Base-by-base conservation (phyloP, 2,113 vertebrate species). In the Ochotona princeps region DNA sequence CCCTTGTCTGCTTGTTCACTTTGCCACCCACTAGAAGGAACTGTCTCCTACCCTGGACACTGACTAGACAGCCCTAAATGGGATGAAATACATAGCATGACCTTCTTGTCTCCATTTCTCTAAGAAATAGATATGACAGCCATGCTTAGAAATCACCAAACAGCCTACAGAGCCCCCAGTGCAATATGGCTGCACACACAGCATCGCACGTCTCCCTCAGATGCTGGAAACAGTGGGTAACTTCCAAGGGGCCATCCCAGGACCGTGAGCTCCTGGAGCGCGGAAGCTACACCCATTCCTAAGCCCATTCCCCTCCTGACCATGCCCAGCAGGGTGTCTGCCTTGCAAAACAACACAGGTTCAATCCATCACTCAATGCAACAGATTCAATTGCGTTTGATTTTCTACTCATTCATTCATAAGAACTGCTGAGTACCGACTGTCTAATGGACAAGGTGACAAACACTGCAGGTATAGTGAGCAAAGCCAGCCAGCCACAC, bases 361-460 rank as follows among this genome's bases (percentile, higher is more conserved):
- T 83, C 17, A 94, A 44, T 60, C 38, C 73, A 78, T 30, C 25
- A 79, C 44, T 65, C 20, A 47, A 63, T 65, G 20, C 9, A 86
- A 82, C 69, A 91, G 78, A 75, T 25, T 69, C 49, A 79, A 1
- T 10, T 89, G 9, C 30, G 63, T 57, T 51, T 69, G 44, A 44
- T 32, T 75, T 26, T 65, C 73, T 28, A 63, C 67, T 82, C 84
- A 74, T 28, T 76, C 32, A 70, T 35, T 82, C 26, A 12, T 73
- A 83, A 73, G 66, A 95, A 93, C 83, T 76, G 67, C 1, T 83
- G 75, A 91, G 30, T 49, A 83, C 44, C 44, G 81, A 51, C 47
- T 44, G 83, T 18, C 21, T 69, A 30, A 17, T 30, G 75, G 14
- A 61, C 2, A 75, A 8, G 80, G n/a, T 87, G 38, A 38, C 74